Evolutionary conservation across 2,888 invertebrate species (phyloP), one percentile per base, ranked within the genome.

Genomic region (Craniophora ligustri): DNA sequence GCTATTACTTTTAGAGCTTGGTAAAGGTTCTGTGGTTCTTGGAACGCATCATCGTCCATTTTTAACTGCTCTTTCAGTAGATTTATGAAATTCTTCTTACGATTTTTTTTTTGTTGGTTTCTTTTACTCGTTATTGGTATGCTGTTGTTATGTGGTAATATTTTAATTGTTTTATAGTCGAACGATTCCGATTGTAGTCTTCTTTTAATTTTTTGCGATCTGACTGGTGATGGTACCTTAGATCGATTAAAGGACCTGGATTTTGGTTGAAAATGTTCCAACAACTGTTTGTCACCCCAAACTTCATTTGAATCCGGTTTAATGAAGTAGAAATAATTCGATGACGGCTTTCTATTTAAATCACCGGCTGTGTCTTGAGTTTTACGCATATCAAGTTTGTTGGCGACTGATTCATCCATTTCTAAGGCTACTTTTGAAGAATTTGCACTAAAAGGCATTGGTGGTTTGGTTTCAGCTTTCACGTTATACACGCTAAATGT

Each of bases 1-100:
- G 86, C 88, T 51, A 90, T 85, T 0, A 83, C 58, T 59, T 75
- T 82, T n/a, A 91, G 57, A 0, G 90, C 86, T 60, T 89, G 71
- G 42, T 73, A 87, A 4, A 91, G 67, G 26, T 79, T 88, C 30
- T 75, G 67, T 0, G 89, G 89, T 21, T 89, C 85, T 18, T 82
- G 78, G 10, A 70, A 79, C 0, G 28, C 53, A 2, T 60, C 31
- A 0, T 56, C 41, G 0, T 81, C 77, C 55, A 77, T 75, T 34
- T 46, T 68, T 0, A 90, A 47, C 40, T 91, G 75, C 15, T 84
- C 74, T 63, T 86, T 89, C 4, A 90, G 50, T 4, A 79, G 41
- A 3, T 82, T 79, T 0, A 89, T 39, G 3, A 90, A 58, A 1
- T 71, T 64, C 16, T 70, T 76, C 41, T 85, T 88, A 5, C 69